Evolutionary conservation across 2,113 vertebrate genomes (phyloP).

Genomic region (Cynoglossus semilaevis): DNA sequence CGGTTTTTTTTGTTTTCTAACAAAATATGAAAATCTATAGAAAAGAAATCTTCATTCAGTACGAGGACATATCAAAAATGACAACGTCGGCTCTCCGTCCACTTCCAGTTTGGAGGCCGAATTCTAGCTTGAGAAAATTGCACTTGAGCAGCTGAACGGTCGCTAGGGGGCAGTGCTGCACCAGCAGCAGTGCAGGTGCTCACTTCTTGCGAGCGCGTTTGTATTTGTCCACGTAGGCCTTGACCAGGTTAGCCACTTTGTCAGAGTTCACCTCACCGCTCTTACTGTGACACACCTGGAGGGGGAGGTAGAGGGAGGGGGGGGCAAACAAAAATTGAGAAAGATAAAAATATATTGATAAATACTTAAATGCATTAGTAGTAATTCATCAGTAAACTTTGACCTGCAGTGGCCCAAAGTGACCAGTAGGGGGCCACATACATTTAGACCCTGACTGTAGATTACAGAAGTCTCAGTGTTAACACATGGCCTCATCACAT

Average conservation of each 20-base stretch:
- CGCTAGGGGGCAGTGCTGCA: slow-evolving; percentile 22
- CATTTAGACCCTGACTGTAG: too few species aligned
- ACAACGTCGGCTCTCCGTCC: slow-evolving; percentile 69
- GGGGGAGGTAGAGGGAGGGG: background rate
- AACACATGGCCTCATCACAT: too few species aligned
- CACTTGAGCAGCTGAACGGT: slow-evolving; percentile 84
- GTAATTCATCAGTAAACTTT: too few species aligned
- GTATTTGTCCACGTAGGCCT: slow-evolving; percentile 98
- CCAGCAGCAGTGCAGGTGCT: slow-evolving; percentile 61
- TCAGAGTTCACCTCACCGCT: slow-evolving; percentile 96
- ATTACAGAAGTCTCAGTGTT: too few species aligned
- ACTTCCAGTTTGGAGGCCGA: slow-evolving; percentile 72
- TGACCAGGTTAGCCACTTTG: slow-evolving; percentile 96
- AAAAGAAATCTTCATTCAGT: slow-evolving; percentile 77
- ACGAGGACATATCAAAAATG: slow-evolving; percentile 84
- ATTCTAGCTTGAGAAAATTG: slow-evolving; percentile 85
- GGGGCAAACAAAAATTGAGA: background rate
- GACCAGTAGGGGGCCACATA: too few species aligned
- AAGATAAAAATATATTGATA: too few species aligned
- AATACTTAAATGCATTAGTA: too few species aligned
- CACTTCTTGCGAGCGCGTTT: slow-evolving; percentile 90
- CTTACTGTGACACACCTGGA: slow-evolving; percentile 95
- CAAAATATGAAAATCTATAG: slow-evolving; percentile 82
- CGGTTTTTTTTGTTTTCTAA: slow-evolving; percentile 63
- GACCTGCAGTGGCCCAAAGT: too few species aligned